phyloP scores from a whole-genome alignment of 2,888 invertebrate species.

The Sinopyrophorus schimmeli region DNA sequence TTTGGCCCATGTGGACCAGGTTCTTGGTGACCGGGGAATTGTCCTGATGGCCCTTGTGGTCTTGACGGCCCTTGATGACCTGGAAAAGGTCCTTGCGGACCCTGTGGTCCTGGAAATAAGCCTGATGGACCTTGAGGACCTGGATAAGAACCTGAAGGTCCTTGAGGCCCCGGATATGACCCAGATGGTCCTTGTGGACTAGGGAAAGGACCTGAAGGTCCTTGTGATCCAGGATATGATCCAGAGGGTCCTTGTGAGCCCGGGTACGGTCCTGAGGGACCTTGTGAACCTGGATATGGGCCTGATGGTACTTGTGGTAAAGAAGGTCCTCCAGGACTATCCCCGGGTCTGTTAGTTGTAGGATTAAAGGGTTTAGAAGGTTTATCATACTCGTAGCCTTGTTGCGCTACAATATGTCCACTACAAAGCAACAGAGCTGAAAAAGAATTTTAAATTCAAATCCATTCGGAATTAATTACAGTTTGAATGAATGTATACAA shows the following conservation, averaged over 20 bases:
- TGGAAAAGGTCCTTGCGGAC: conserved; percentile 17
- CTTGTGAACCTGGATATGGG: conserved; percentile 37
- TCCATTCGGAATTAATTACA: no score
- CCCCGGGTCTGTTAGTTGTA: conserved; percentile 27
- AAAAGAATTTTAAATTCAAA: no score
- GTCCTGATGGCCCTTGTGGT: conserved; percentile 10
- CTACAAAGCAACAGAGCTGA: conserved; percentile 5
- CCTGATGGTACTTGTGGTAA: no score
- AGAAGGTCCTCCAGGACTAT: conserved; percentile 38
- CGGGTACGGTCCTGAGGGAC: conserved; percentile 44
- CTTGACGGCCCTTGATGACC: conserved; percentile 16
- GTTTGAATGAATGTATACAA: no score
- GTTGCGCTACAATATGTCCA: conserved; percentile 61
- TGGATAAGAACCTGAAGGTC: conserved; percentile 6
- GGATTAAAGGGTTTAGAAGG: conserved; percentile 64
- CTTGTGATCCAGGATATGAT: conserved; percentile 29
- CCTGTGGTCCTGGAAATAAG: conserved; percentile 11
- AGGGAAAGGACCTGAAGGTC: conserved; percentile 8
- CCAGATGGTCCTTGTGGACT: conserved; percentile 20
- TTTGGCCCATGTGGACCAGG: conserved; percentile 20
- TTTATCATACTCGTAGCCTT: conserved; percentile 75
- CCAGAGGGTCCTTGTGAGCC: conserved; percentile 41
- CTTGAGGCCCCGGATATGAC: conserved; percentile 20
- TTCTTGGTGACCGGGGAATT: conserved; percentile 18
- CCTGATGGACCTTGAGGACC: conserved; percentile 19